Base-by-base conservation (phyloP, 2,888 invertebrate genomes). In the Plebejus melissa region DNA sequence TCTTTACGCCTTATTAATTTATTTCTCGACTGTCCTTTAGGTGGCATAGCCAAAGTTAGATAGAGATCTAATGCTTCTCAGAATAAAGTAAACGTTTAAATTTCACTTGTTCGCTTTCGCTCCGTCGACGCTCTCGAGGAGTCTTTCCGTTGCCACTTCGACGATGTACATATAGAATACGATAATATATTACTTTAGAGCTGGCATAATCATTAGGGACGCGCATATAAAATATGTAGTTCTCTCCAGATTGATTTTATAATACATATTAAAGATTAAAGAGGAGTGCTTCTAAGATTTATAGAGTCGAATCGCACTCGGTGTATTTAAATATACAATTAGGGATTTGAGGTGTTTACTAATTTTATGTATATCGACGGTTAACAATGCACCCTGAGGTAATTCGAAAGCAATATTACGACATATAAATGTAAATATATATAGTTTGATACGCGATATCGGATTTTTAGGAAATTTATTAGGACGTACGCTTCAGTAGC, bases 401-500 rank as follows among this genome's bases (percentile, higher is more conserved):
- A 91, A 93, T 87, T 90, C 88, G 90, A 92, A 93, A 93, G 93
- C 93, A 93, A 93, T 93, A 93, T 87, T 91, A 92, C 88, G 93
- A 93, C 91, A 93, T 92, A 93, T 92, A 93, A 90, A 88, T 91
- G 91, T 93, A 92, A 89, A 93, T 93, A 93, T 90, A 92, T 91
- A 93, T 93, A 93, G 93, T 93, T 93, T 93, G 92, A 85, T 93
- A 93, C 81, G 78, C 82, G 81, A 90, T 90, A 88, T 90, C 87
- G 88, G 87, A 89, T 91, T 93, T 93, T 92, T 93, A 93, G 92
- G 86, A 89, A 91, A 92, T 90, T 90, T 89, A 90, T 89, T 92
- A 91, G 91, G 85, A 82, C 84, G 84, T 89, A 89, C 82, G 93
- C 93, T 93, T 93, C 85, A 83, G 88, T 92, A 91, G 91, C 81